A percentile compares a stretch with the other conserved stretches of the same genome.
Conservation (phyloP, 1,140 invertebrate genomes). For the Pogonomyrmex californicus region DNA sequence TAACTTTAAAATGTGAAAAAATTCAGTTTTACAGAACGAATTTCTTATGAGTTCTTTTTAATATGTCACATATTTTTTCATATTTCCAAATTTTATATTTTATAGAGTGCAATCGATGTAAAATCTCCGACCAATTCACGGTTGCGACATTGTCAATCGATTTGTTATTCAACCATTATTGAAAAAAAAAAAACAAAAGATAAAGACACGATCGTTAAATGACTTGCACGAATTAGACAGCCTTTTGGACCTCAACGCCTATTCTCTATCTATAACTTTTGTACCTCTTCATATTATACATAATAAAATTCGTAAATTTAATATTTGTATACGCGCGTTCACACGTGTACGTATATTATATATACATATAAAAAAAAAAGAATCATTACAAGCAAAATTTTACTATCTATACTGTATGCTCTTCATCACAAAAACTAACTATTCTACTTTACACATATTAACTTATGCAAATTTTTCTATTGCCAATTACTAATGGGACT, state of each 20-base stretch:
- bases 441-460: constrained; percentile 71
- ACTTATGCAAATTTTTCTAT: constrained; percentile 77
- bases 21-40: constrained; percentile 16
- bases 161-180: not conserved
- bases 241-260: constrained; percentile 78
- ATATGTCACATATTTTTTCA: not conserved
- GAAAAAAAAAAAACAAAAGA: constrained; percentile 28
- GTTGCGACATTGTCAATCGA: constrained; percentile 32
- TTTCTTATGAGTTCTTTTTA: constrained; percentile 12
- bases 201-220: constrained; percentile 33
- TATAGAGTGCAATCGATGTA: constrained; percentile 6
- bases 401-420: constrained; percentile 76
- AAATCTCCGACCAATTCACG: not conserved
- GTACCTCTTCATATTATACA: constrained; percentile 78
- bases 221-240: constrained; percentile 75
- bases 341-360: constrained; percentile 46
- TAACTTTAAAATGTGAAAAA: not conserved
- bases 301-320: constrained; percentile 68
- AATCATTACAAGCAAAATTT: constrained; percentile 73
- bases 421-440: constrained; percentile 71
- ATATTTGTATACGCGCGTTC: constrained; percentile 63
- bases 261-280: constrained; percentile 80
- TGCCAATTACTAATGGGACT: constrained; percentile 78
- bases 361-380: constrained; percentile 68
- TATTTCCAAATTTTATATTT: not conserved